phyloP scores from a whole-genome alignment of 1,140 invertebrate genomes.

The Drosophila tropicalis region DNA sequence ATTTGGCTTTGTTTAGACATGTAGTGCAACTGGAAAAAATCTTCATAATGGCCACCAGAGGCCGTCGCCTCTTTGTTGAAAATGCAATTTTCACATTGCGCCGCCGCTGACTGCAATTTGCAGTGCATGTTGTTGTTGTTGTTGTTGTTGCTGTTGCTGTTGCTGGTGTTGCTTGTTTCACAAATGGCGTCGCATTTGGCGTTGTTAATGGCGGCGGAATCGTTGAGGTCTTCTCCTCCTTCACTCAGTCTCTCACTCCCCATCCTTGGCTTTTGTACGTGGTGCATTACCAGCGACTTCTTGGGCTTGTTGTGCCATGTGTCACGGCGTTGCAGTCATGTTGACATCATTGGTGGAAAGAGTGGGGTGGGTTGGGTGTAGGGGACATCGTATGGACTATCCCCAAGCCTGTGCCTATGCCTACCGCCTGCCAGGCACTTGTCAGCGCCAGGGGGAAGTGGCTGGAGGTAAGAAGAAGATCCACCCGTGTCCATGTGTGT shows the following conservation, averaged over 20 bases:
- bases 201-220: slow-evolving; percentile 75
- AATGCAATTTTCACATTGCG: slow-evolving; percentile 71
- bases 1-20: slow-evolving; percentile 79
- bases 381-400: background rate
- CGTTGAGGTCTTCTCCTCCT: slow-evolving; percentile 47
- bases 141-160: slow-evolving; percentile 46
- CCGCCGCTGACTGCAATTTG: slow-evolving; percentile 63
- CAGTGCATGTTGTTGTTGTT: slow-evolving; percentile 39
- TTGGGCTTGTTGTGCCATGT: slow-evolving; percentile 81
- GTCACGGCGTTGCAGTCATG: slow-evolving; percentile 78
- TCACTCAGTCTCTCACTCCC: background rate
- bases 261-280: background rate
- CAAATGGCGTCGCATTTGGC: slow-evolving; percentile 80
- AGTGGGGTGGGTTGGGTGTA: no score
- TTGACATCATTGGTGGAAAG: slow-evolving; percentile 68
- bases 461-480: background rate
- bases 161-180: slow-evolving; percentile 73
- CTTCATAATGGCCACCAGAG: slow-evolving; percentile 77
- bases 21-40: slow-evolving; percentile 75
- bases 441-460: slow-evolving; percentile 42
- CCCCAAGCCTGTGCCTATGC: slow-evolving; percentile 21
- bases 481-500: background rate
- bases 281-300: slow-evolving; percentile 52
- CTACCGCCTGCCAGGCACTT: slow-evolving; percentile 52
- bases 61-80: slow-evolving; percentile 53